These are phyloP conservation scores for Drosophila ohnishii DNA, from an alignment of 1,140 invertebrate species.

Conservation along the genomic window DNA sequence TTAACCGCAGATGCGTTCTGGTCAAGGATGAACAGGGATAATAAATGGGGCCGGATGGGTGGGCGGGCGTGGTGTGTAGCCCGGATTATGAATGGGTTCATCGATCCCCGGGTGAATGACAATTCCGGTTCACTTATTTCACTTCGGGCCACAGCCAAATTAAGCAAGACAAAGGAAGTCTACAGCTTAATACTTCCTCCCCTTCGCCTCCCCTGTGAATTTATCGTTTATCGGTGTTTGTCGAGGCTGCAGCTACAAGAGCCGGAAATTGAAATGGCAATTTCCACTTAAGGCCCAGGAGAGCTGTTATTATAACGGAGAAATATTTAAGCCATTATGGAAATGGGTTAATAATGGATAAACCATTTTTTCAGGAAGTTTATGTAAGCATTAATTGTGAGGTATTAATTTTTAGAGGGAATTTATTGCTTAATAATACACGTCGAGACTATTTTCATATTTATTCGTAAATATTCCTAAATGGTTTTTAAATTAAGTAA, in stretches of 20 bases:
- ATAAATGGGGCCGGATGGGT: neutral
- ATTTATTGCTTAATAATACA: too few species aligned
- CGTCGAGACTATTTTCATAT: too few species aligned
- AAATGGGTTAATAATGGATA: neutral
- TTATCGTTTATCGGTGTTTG: constrained; percentile 20
- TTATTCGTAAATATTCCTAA: too few species aligned
- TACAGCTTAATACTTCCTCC: constrained; percentile 21
- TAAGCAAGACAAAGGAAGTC: constrained; percentile 28
- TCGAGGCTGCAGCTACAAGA: constrained; percentile 1
- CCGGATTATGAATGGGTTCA: constrained; percentile 22
- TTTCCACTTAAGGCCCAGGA: constrained; percentile 17
- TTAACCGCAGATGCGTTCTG: constrained; percentile 61
- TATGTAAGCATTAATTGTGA: neutral
- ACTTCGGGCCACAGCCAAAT: constrained; percentile 24
- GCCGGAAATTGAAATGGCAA: constrained; percentile 39
- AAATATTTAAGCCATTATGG: constrained; percentile 1
- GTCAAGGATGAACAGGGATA: constrained; percentile 24
- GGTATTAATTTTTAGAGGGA: neutral
- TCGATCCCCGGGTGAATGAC: constrained; percentile 24
- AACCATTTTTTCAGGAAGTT: neutral
- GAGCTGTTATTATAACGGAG: constrained; percentile 7
- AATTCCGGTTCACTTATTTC: constrained; percentile 44
- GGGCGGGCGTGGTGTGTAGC: neutral
- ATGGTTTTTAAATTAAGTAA: too few species aligned
- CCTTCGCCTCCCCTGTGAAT: neutral